Evolutionary conservation across 2,888 invertebrate genomes (phyloP).

Genomic region (Thecophora atra): DNA sequence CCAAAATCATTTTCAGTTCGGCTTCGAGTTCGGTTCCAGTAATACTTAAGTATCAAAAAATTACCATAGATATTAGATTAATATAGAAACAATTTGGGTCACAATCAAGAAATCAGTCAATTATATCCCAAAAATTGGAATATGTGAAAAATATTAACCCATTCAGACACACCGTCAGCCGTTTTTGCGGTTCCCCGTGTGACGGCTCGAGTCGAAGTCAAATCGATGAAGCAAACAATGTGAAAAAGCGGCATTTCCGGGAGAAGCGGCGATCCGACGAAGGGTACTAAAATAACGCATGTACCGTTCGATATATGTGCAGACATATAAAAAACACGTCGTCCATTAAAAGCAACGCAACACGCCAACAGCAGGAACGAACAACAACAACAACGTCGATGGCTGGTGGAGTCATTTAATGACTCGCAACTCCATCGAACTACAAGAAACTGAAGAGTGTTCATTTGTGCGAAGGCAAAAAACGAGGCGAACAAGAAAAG

Average conservation of each 20-base stretch:
- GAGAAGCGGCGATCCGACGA: conserved; percentile 48
- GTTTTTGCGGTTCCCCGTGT: conserved; percentile 22
- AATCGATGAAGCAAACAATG: conserved; percentile 41
- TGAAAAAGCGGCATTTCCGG: conserved; percentile 58
- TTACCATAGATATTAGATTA: too few relatives aligned
- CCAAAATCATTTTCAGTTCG: too few relatives aligned
- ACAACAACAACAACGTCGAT: background rate
- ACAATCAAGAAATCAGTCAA: background rate
- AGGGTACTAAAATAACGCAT: conserved; percentile 40
- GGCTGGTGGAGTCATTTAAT: conserved; percentile 1
- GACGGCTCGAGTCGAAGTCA: background rate
- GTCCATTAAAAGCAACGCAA: conserved; percentile 25
- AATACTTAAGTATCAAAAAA: too few relatives aligned
- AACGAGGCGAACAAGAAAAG: background rate
- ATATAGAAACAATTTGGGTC: background rate
- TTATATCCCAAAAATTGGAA: background rate
- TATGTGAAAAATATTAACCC: background rate
- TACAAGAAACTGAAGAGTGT: background rate
- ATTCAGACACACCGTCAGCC: conserved; percentile 4
- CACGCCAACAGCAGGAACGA: conserved; percentile 17
- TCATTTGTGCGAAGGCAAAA: too few relatives aligned
- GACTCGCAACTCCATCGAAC: conserved; percentile 5
- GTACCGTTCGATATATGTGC: conserved; percentile 30
- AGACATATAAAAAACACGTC: conserved; percentile 22
- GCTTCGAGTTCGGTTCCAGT: too few relatives aligned